phyloP scores from a whole-genome alignment of 2,113 vertebrate species.

The Procavia capensis region DNA sequence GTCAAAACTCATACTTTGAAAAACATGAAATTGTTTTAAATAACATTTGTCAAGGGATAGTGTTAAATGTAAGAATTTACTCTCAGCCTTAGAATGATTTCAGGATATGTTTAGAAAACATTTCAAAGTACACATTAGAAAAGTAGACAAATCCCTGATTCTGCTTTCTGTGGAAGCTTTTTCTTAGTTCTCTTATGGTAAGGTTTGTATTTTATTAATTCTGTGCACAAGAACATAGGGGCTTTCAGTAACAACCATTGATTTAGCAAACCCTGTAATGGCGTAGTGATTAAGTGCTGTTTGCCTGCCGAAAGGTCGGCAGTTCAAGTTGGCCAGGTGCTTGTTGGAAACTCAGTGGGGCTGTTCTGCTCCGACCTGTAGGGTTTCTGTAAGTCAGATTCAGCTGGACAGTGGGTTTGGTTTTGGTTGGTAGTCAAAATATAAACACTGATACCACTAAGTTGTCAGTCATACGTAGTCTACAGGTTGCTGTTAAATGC shows the following conservation, averaged over 20 bases:
- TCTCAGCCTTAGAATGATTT: neutral
- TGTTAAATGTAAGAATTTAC: conserved; percentile 13
- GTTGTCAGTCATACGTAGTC: neutral
- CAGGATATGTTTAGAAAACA: neutral
- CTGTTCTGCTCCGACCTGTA: too few species aligned
- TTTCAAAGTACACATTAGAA: neutral
- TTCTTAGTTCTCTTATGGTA: neutral
- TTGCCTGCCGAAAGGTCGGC: too few species aligned
- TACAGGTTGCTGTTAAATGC: neutral
- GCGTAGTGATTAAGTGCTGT: too few species aligned
- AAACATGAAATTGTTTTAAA: neutral
- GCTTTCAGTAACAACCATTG: neutral
- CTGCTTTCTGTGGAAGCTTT: neutral
- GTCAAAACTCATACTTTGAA: neutral
- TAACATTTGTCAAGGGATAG: neutral
- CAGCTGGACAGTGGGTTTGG: too few species aligned
- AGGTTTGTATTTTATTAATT: neutral
- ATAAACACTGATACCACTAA: neutral
- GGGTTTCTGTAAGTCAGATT: too few species aligned
- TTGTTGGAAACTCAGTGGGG: too few species aligned
- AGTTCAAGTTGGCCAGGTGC: too few species aligned
- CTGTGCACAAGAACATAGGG: neutral
- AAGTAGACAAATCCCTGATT: neutral
- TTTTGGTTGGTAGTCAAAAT: too few species aligned
- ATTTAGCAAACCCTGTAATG: neutral